Conservation (phyloP, 1,140 invertebrate genomes). For the Drosophila virilis region DNA sequence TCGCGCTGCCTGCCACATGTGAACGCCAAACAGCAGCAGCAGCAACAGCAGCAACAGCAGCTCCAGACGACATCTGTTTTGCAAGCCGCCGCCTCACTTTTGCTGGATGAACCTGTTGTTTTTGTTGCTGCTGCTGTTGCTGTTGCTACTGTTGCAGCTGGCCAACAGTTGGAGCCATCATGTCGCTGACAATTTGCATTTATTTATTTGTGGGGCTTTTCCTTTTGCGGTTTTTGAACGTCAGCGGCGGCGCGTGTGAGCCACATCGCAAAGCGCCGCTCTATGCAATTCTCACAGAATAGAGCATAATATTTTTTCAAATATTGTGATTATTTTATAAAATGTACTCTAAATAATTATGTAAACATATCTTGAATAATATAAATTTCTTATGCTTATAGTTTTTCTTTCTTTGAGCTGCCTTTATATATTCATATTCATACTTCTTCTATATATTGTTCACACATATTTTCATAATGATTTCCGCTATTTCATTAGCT, state of each 20-base stretch:
- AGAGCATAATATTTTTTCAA: no score
- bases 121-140: constrained; percentile 24
- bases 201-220: constrained; percentile 73
- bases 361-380: not conserved
- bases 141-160: constrained; percentile 56
- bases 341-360: no score
- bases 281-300: constrained; percentile 18
- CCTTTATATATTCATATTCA: no score
- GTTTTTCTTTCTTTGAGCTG: no score
- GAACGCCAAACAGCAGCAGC: constrained; percentile 29
- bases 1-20: constrained; percentile 37
- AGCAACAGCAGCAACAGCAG: not conserved
- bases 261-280: constrained; percentile 29
- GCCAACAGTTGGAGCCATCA: constrained; percentile 53
- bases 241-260: constrained; percentile 51
- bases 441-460: not conserved
- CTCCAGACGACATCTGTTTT: constrained; percentile 71
- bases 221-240: constrained; percentile 58
- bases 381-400: not conserved
- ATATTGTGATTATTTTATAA: no score
- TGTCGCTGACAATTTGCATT: constrained; percentile 59
- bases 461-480: not conserved
- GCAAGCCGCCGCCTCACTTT: constrained; percentile 37
- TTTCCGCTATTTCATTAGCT: not conserved
- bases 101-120: constrained; percentile 55